Base-by-base conservation (phyloP, 2,113 vertebrate species). In the Osmerus mordax region DNA sequence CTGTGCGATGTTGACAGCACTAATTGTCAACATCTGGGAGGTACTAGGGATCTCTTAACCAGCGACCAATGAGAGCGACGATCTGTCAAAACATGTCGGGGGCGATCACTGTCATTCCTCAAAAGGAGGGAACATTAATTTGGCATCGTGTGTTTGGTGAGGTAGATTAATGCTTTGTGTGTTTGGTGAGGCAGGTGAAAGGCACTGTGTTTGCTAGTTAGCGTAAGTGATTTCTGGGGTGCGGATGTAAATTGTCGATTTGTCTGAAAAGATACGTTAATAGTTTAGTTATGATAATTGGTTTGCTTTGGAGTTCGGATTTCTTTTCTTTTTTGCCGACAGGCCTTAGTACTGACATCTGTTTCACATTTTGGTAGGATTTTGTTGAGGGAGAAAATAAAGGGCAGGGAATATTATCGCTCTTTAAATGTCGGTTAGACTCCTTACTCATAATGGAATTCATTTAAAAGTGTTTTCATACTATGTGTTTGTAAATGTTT, bases 1-100 rank as follows among this genome's bases (percentile, higher is more conserved):
- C 84, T 90, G 75, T 77, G 72, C 65, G 61, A 81, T 87, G 81
- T 80, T 79, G 83, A 90, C 87, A 85, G 80, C 53, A 64, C 85
- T 92, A 91, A 91, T 91, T 88, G 86, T 84, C 80, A 88, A 87
- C 89, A 91, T 88, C 81, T 91, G 90, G 80, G 62, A 81, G 83
- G 84, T 71, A 76, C 83, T 74, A 63, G 78, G 71, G 74, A 25
- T 79, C 80, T 71, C 69, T 80, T 70, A 66, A 60, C 65, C 61
- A 9, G 71, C 51, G 51, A 77, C 7, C 73, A 72, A 63, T 64
- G 70, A 77, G 79, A 84, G 67, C 70, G 59, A 67, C 61, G 75
- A 82, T 85, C 79, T 84, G 87, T 87, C 88, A 87, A 83, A 90
- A 88, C 83, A 76, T 84, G 87, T 90, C 90, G 78, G 74, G 73